A percentile compares a stretch with the other conserved stretches of the same genome.
Evolutionary conservation across 2,888 invertebrate genomes (phyloP).

Genomic region (Andrena flavipes): DNA sequence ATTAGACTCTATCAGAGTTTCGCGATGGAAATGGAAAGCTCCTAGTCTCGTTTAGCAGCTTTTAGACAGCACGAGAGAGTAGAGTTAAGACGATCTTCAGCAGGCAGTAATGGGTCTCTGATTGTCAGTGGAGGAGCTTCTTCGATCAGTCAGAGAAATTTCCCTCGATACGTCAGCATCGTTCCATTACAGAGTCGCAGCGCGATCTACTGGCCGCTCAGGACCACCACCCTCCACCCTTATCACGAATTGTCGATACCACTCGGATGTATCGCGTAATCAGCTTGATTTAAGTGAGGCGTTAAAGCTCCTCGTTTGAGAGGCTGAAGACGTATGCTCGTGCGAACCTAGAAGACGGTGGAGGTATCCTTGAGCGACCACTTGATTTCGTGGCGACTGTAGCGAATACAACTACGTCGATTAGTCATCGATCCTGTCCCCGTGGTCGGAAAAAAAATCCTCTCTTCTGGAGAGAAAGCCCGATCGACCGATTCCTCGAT

Average conservation of each 20-base stretch:
- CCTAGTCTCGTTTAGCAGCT: too few species aligned
- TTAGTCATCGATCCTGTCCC: conserved; percentile 79
- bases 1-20: not conserved
- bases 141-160: not conserved
- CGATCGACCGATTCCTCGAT: conserved; percentile 19
- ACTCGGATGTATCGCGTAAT: too few species aligned
- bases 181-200: not conserved
- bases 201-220: not conserved
- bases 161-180: not conserved
- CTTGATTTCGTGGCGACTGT: not conserved
- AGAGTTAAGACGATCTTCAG: not conserved
- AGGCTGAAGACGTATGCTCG: not conserved
- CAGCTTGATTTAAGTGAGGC: too few species aligned
- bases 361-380: not conserved
- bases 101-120: not conserved
- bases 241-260: too few species aligned
- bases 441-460: conserved; percentile 23
- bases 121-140: not conserved
- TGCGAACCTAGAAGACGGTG: not conserved
- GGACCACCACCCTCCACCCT: not conserved
- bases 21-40: not conserved
- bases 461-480: not conserved
- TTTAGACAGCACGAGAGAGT: not conserved
- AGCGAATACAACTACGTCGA: conserved; percentile 74
- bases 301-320: too few species aligned